Evolutionary conservation across 2,888 invertebrate genomes (phyloP), one percentile per base, ranked within the genome.

Genomic region (Cephus sareptanus): DNA sequence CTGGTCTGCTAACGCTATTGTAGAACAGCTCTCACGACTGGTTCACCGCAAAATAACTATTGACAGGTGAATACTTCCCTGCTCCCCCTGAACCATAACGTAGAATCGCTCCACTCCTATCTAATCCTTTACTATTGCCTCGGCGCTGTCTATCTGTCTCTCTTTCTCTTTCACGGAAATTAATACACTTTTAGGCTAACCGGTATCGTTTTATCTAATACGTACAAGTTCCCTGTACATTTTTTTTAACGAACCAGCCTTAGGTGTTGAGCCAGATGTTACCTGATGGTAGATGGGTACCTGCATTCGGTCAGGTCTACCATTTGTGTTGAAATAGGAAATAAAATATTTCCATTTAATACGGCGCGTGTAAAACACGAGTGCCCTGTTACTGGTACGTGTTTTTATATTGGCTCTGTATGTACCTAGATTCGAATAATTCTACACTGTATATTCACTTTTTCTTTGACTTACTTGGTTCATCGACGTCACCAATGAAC

Each of bases 381-480:
- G 23, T 56, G 56, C 23, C 11, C 33, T 11, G 71, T 9, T 30
- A 71, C 30, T 23, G 9, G 56, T 23, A 23, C 56, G 56, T 56
- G 56, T 9, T 23, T 56, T 23, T 56, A 23, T 56, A 56, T 56
- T 23, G 23, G 56, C 23, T 56, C 2, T 56, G 23, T 56, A 2
- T 23, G 9, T 56, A 23, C 56, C 23, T 6, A 23, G 9, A 2
- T 23, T 9, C 23, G 56, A 9, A 56, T 56, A 56, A 56, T 23
- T 56, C 1, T 56, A 23, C 40, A 40, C 23, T 9, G 56, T 23
- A 9, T 56, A 56, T 56, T 56, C 23, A 23, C 23, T 9, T 23
- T 56, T 9, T 23, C 2, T 56, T 56, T 56, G 56, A 85, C 89
- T 89, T 84, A 89, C 89, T 85, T 77, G 87, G 88, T 77, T 86